These are phyloP conservation scores for Watsonalla cultraria DNA, from an alignment of 2,888 invertebrate species.

Conservation along the genomic window DNA sequence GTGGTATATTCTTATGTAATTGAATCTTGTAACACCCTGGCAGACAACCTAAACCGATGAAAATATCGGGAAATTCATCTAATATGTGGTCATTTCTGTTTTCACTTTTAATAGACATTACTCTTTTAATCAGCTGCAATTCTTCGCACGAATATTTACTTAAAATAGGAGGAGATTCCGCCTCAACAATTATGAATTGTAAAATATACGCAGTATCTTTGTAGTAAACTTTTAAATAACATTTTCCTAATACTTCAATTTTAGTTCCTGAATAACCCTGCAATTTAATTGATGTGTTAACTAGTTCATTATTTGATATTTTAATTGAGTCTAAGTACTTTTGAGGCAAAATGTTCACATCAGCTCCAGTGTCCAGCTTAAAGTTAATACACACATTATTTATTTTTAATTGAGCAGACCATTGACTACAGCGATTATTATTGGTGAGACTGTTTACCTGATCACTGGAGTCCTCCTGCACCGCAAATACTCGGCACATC, in stretches of 20 bases:
- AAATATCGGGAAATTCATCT: constrained; percentile 9
- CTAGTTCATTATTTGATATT: no score
- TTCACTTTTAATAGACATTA: constrained; percentile 2
- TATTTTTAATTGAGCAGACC: constrained; percentile 11
- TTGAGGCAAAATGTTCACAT: constrained; percentile 16
- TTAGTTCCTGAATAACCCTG: no score
- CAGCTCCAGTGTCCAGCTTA: constrained; percentile 14
- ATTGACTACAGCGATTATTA: constrained; percentile 1
- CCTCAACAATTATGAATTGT: constrained; percentile 14
- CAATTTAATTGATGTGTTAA: no score
- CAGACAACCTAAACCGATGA: not conserved
- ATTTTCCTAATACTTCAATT: no score
- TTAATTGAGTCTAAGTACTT: constrained; percentile 13
- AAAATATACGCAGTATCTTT: constrained; percentile 8
- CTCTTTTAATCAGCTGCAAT: constrained; percentile 12
- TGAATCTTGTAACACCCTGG: constrained; percentile 13
- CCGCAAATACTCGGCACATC: no score
- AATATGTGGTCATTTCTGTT: constrained; percentile 1
- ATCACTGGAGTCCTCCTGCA: no score
- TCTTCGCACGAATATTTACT: constrained; percentile 14
- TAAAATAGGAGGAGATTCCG: constrained; percentile 11
- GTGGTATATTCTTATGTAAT: constrained; percentile 5
- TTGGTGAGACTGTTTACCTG: no score
- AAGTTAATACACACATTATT: constrained; percentile 11
- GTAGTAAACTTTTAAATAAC: not conserved